Evolutionary conservation across 2,797 vertebrate species (phyloP).

Genomic region (Crenuchus spilurus): DNA sequence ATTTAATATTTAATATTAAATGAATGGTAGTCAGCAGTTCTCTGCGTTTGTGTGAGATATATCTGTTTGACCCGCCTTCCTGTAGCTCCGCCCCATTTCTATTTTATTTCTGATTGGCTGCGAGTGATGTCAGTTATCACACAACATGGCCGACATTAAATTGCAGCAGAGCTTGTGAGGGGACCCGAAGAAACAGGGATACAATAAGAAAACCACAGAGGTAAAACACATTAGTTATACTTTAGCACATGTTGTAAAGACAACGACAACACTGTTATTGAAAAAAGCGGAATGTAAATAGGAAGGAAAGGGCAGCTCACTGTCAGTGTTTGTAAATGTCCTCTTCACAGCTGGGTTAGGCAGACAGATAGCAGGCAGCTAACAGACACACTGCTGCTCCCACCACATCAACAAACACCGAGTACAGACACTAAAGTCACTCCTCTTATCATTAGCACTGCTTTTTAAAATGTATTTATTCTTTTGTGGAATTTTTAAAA

Average conservation of each 20-base stretch:
- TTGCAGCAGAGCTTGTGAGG: constrained; percentile 69
- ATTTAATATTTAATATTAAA: no score
- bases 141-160: constrained; percentile 69
- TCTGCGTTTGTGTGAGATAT: no score
- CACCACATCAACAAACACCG: constrained; percentile 21
- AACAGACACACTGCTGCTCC: constrained; percentile 16
- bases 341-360: constrained; percentile 17
- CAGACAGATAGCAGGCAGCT: constrained; percentile 3
- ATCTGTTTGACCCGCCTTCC: no score
- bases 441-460: not conserved
- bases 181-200: constrained; percentile 67
- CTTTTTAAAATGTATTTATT: not conserved
- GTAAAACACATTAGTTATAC: constrained; percentile 57
- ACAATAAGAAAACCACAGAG: constrained; percentile 66
- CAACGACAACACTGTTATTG: not conserved
- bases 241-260: not conserved
- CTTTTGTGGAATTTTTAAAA: no score
- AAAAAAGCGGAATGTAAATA: not conserved
- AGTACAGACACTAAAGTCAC: not conserved
- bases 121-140: constrained; percentile 71
- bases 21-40: no score
- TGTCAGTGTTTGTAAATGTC: constrained; percentile 35
- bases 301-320: not conserved
- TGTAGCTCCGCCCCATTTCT: no score
- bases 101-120: constrained; percentile 52